These are phyloP conservation scores for Paraplagusia blochii DNA, from an alignment of 2,113 vertebrate genomes.

Conservation along the genomic window DNA sequence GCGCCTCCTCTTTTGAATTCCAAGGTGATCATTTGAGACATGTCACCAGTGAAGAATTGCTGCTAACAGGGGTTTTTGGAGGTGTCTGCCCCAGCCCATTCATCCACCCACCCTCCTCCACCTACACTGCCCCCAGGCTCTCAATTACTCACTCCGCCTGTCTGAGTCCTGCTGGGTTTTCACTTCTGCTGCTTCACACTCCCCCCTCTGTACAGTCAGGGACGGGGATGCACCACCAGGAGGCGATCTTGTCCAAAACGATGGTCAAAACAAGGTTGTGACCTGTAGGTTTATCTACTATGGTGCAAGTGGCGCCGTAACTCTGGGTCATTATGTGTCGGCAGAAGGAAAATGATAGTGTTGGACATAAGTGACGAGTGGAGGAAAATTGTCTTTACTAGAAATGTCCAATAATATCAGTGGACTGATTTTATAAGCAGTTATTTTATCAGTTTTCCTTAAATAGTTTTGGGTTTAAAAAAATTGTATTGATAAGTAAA, in stretches of 20 bases:
- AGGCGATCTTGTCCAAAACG: neutral
- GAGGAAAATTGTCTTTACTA: too few species aligned
- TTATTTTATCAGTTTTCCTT: too few species aligned
- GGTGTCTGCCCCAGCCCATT: neutral
- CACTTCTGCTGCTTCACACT: neutral
- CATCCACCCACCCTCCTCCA: neutral
- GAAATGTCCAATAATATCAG: too few species aligned
- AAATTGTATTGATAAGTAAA: too few species aligned
- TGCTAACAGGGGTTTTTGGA: neutral
- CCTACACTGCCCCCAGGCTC: neutral
- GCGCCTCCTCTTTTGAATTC: slow-evolving; percentile 17
- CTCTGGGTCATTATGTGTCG: neutral
- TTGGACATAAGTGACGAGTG: neutral
- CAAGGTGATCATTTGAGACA: slow-evolving; percentile 43
- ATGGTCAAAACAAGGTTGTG: neutral
- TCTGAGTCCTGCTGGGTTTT: slow-evolving; percentile 2
- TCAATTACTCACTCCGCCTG: slow-evolving; percentile 5
- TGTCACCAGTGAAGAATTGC: slow-evolving; percentile 43
- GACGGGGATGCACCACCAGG: too few species aligned
- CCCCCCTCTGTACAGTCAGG: too few species aligned
- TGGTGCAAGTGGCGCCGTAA: neutral
- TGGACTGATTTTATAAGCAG: too few species aligned
- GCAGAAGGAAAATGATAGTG: too few species aligned
- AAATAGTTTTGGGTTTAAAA: too few species aligned
- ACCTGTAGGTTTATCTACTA: neutral